Conservation (phyloP, 1,140 invertebrate genomes). For the Ceratina japonica region DNA sequence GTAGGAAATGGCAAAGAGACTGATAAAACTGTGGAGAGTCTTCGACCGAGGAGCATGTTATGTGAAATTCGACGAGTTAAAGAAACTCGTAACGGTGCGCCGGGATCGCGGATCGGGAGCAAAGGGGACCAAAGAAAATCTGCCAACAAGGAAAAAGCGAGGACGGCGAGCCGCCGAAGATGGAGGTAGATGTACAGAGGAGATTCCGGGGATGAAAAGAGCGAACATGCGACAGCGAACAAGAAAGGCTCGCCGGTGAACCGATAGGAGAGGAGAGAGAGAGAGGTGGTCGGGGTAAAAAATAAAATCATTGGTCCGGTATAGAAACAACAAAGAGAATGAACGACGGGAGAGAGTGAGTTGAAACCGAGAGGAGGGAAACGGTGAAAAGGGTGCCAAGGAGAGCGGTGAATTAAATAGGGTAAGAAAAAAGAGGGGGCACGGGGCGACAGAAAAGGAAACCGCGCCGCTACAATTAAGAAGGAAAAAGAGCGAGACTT, state of each 20-base stretch:
- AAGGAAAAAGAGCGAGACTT: conserved; percentile 14
- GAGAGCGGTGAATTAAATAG: conserved; percentile 21
- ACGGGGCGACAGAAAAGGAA: not conserved
- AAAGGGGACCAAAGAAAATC: not conserved
- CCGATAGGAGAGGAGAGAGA: no score
- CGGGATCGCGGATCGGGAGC: conserved; percentile 1
- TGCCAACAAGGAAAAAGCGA: not conserved
- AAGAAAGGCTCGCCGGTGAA: not conserved
- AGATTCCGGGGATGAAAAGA: not conserved
- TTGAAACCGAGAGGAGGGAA: not conserved
- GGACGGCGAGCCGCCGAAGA: not conserved
- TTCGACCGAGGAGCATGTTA: not conserved
- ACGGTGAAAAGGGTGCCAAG: not conserved
- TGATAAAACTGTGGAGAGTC: not conserved
- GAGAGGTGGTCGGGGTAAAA: not conserved
- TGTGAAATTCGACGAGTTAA: no score
- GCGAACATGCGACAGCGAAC: not conserved
- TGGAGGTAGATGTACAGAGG: not conserved
- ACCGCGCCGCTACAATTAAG: conserved; percentile 17
- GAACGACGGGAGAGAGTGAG: not conserved
- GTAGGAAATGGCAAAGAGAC: conserved; percentile 15
- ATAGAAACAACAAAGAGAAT: not conserved
- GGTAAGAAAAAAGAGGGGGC: not conserved
- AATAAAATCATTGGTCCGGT: not conserved
- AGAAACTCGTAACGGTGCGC: not conserved